Percentiles rank a stretch among this genome's conserved stretches.
Evolutionary conservation across 2,888 invertebrate genomes (phyloP).

Genomic region (Tanypteryx hageni): DNA sequence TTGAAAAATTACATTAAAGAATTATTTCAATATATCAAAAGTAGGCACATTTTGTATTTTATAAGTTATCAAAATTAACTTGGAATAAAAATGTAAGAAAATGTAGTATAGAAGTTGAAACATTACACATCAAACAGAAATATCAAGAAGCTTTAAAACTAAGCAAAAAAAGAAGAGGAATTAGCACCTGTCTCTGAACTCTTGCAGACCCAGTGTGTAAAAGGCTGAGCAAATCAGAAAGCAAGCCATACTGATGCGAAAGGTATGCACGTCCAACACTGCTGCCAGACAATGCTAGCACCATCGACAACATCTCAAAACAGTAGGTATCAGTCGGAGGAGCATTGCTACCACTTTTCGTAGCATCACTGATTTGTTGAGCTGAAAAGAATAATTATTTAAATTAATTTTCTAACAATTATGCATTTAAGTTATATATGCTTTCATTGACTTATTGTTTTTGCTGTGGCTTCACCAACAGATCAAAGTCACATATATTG

Average conservation of each 20-base stretch:
- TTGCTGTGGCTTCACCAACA: no score
- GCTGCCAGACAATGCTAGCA: slow-evolving; percentile 94
- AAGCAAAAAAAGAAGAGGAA: background rate
- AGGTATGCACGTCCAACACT: slow-evolving; percentile 92
- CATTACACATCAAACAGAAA: background rate
- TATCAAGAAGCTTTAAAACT: no score
- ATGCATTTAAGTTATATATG: no score
- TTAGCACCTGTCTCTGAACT: slow-evolving; percentile 90
- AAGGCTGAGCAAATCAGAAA: slow-evolving; percentile 89
- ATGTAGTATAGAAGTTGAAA: background rate
- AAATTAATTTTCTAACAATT: background rate
- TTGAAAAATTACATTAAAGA: no score
- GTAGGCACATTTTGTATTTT: background rate
- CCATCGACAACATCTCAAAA: slow-evolving; percentile 98
- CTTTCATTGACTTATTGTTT: no score
- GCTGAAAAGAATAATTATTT: background rate
- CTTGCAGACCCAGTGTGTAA: slow-evolving; percentile 96
- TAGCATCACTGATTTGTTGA: slow-evolving; percentile 21
- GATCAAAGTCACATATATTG: no score
- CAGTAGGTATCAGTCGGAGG: slow-evolving; percentile 90
- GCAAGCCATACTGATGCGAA: slow-evolving; percentile 90
- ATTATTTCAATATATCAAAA: no score
- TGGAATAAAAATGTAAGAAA: background rate
- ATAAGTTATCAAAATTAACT: background rate
- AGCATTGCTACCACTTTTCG: slow-evolving; percentile 43